Evolutionary conservation across 2,888 invertebrate species (phyloP), one percentile per base, ranked within the genome.

Genomic region (Chrysopilus asiliformis): DNA sequence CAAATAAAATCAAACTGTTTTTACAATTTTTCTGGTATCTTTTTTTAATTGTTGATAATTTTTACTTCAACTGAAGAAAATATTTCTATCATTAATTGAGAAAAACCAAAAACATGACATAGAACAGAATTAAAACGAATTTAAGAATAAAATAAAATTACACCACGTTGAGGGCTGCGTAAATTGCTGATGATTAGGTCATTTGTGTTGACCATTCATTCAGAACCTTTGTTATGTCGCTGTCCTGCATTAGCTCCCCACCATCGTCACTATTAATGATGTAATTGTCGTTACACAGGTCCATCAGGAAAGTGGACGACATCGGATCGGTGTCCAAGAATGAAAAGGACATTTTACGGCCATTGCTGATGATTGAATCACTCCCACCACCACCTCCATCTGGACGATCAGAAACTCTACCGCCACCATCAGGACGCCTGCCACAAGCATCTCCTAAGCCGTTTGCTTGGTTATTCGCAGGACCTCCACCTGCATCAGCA

Each of bases 251-350:
- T 44, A 52, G 49, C 24, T 45, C 48, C 13, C 44, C 48, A 26
- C 12, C 25, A 17, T 31, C 10, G 14, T 25, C 32, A 6, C 49
- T 49, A 39, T 42, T 51, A 53, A 60, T 57, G 32, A 51, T 50
- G 45, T 60, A 60, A 39, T 58, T 56, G 36, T 56, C 53, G 39
- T 55, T 53, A 49, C 58, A 57, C 26, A 60, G 45, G 14, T 61
- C 61, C 52, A 53, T 53, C 41, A 56, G 47, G 33, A 50, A 51
- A 10, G 57, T 51, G 2, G 50, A 47, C 32, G 51, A 52, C 43
- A 56, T 46, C 42, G 56, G 41, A 46, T 48, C 53, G 45, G 57
- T 45, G 12, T 34, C 39, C 25, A 39, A 17, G 26, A 42, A 42
- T n/a, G 39, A 32, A 15, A 27, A 38, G 4, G 38, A 26, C 18